These are phyloP conservation scores for Stigmatopora argus DNA, from an alignment of 2,113 vertebrate genomes.

Conservation along the genomic window DNA sequence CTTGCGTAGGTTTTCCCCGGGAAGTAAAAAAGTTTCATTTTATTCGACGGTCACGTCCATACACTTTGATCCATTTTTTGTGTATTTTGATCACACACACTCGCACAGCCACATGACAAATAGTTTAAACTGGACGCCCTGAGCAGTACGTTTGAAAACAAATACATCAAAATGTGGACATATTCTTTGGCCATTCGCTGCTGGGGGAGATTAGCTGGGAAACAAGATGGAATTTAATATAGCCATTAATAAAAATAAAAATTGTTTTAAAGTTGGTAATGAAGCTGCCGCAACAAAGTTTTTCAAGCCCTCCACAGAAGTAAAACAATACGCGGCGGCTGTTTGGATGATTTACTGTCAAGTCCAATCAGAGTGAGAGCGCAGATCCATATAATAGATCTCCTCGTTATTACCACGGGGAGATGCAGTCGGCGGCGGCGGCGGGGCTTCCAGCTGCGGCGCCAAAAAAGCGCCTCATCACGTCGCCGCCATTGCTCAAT, in stretches of 20 bases:
- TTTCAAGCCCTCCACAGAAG: conserved; percentile 27
- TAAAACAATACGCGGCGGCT: conserved; percentile 39
- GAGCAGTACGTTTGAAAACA: conserved; percentile 23
- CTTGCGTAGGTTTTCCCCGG: background rate
- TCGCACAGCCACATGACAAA: conserved; percentile 7
- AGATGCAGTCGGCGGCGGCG: conserved; percentile 42
- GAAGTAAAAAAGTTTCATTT: background rate
- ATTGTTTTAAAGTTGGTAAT: conserved; percentile 9
- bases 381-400: conserved; percentile 55
- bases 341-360: conserved; percentile 57
- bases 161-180: conserved; percentile 30
- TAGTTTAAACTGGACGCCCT: conserved; percentile 2
- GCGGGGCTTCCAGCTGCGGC: conserved; percentile 32
- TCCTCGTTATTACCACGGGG: conserved; percentile 54
- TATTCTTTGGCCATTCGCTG: conserved; percentile 25
- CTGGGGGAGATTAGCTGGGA: conserved; percentile 28
- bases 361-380: conserved; percentile 57
- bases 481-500: conserved; percentile 61
- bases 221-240: conserved; percentile 43
- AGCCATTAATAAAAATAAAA: conserved; percentile 28
- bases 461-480: conserved; percentile 32
- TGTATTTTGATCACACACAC: background rate
- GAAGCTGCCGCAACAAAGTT: conserved; percentile 27
- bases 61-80: background rate
- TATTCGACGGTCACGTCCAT: background rate